Base-by-base conservation (phyloP, 1,140 invertebrate species). In the Drosophila lacteicornis region DNA sequence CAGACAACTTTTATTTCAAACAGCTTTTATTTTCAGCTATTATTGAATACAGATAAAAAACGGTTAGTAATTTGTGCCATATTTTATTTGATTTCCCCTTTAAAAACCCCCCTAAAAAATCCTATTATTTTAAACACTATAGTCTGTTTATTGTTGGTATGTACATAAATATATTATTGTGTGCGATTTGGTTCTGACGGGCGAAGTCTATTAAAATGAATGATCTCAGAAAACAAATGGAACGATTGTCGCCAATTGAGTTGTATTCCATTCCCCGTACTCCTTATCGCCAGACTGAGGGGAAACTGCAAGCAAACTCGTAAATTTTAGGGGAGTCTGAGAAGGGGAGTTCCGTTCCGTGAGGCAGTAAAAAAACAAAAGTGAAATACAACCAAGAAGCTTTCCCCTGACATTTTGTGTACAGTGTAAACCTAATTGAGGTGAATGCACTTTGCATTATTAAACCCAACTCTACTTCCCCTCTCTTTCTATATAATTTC, bases 181-280 rank as follows among this genome's bases (percentile, higher is more conserved):
- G 58, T 50, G 40, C 43, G 60, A 70, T 70, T 55, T 56, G 66
- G 27, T 46, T 69, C 30, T 75, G 71, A 76, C 70, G 60, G 56
- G 17, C 55, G 15, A 40, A 50, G 74, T 77, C 75, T 77, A 77
- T 77, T 77, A 77, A 77, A 77, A 77, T 56, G 45, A 77, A 77
- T 77, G 75, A 77, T 77, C 75, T 77, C 75, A 77, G 74, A 56
- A 75, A 75, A 75, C 74, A 77, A 77, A 77, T 77, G 75, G 71
- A 77, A 77, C 75, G 74, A 69, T 77, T 77, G 75, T 77, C 75
- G 75, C 75, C 75, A 77, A 77, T 77, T 77, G 75, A 77, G 63
- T 77, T 68, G 62, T 76, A 57, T 78, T 60, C 40, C 61, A 62
- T 4, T 0, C 45, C 63, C 60, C 69, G 8, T 30, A 59, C 69